Evolutionary conservation across 1,140 invertebrate species (phyloP).

Genomic region (Melanaphis sacchari): DNA sequence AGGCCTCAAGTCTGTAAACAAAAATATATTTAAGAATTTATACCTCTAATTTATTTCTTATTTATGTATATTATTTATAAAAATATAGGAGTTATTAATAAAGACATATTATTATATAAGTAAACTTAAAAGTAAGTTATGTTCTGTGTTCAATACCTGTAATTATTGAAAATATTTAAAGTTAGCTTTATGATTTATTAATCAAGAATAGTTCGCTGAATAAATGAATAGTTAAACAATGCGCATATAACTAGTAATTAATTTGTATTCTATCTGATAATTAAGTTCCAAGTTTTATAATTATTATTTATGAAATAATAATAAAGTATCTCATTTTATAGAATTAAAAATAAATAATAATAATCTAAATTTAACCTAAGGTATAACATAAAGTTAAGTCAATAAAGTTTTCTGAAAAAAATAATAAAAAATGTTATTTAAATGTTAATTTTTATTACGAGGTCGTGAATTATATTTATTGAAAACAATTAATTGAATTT

Average conservation of each 20-base stretch:
- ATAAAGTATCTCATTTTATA: background rate
- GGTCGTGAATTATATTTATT: background rate
- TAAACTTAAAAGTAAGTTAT: constrained; percentile 1
- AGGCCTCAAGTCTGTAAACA: constrained; percentile 77
- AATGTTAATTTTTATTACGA: background rate
- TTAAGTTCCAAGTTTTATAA: constrained; percentile 9
- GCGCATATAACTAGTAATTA: background rate
- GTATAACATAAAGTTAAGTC: background rate
- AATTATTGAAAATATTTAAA: background rate
- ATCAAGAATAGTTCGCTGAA: background rate
- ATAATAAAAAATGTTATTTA: background rate
- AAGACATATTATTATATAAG: background rate
- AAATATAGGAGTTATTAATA: background rate
- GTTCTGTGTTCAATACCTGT: background rate
- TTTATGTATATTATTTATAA: background rate
- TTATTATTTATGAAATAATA: constrained; percentile 27
- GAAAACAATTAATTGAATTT: background rate
- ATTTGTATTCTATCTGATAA: background rate
- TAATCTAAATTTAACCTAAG: background rate
- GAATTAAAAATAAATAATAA: constrained; percentile 12
- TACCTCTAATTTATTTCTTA: background rate
- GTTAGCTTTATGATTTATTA: constrained; percentile 4
- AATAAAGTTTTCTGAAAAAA: background rate
- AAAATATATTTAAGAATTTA: constrained; percentile 10
- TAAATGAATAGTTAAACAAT: constrained; percentile 24